These are phyloP conservation scores for Anneissia japonica DNA, from an alignment of 35 echinoderm and acorn worm species.

Conservation along the genomic window DNA sequence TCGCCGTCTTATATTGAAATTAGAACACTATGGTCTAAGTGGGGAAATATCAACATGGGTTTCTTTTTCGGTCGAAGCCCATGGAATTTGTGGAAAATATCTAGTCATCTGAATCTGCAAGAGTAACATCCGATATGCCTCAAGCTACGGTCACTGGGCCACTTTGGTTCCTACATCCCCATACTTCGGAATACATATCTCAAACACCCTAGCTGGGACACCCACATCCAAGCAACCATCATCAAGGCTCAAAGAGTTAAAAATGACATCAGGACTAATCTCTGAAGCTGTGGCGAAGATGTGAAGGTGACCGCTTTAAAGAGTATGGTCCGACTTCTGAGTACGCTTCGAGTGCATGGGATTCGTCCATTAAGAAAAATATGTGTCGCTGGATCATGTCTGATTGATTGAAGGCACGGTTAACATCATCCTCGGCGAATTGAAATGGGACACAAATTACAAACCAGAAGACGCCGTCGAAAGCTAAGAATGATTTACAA, in stretches of 20 bases:
- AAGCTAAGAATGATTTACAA: no score
- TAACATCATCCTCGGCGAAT: conserved; percentile 2
- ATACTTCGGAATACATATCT: conserved; percentile 22
- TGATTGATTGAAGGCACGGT: neutral
- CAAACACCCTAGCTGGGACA: conserved; percentile 25
- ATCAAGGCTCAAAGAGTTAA: conserved; percentile 11
- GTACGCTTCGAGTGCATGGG: neutral
- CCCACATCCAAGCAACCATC: neutral
- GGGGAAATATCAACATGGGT: neutral
- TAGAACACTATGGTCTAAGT: conserved; percentile 36
- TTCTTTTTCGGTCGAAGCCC: neutral
- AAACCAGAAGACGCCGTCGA: no score
- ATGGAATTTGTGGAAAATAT: conserved; percentile 11
- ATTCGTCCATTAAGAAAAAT: conserved; percentile 6
- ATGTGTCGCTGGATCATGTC: neutral
- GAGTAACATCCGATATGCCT: conserved; percentile 19
- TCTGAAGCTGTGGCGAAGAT: neutral
- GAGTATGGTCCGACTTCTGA: neutral
- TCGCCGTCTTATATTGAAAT: conserved; percentile 14
- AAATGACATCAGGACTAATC: conserved; percentile 11
- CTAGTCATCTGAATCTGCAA: conserved; percentile 30
- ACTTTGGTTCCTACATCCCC: neutral
- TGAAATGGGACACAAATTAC: conserved; percentile 21
- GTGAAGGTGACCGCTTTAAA: conserved; percentile 5
- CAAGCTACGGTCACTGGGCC: conserved; percentile 3